Evolutionary conservation across 2,797 vertebrate genomes (phyloP), one percentile per base, ranked within the genome.

Genomic region (Melanotaenia pygmaea): DNA sequence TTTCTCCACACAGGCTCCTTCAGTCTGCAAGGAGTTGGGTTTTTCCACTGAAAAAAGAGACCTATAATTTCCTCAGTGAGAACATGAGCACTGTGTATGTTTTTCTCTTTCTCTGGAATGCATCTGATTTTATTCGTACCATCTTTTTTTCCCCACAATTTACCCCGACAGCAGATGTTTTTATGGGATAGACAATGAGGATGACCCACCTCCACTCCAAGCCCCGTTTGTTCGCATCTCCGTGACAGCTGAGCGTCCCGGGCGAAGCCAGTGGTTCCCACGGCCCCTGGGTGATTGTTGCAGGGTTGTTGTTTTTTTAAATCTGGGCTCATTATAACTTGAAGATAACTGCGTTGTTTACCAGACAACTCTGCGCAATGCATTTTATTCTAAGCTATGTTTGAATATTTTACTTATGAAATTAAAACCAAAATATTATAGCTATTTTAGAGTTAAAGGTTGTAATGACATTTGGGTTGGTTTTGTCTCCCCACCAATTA

Each of bases 171-270:
- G 71, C 76, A 80, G 68, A 79, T 82, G 78, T 85, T 76, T 86
- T 79, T 59, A 45, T 66, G 71, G 57, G 64, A 1, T 62, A 71
- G 54, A 82, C 77, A 83, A 74, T 79, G 24, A 75, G 35, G 40
- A 45, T 60, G 74, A 58, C 30, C 43, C 20, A 13, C n/a, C 50
- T 22, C 32, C 50, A 5, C 82, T 76, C 74, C 81, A 40, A 1
- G 22, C 62, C 69, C 59, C 63, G 75, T 83, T 77, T 88, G 85
- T 90, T 91, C 89, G 85, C 90, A 77, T 74, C 71, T 71, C 79
- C 0, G 84, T 91, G 90, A 77, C 83, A 87, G 80, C 59, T 79
- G 77, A 84, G 79, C 0, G 50, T 70, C 65, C 58, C 45, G 72
- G 64, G 51, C 18, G 26, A 65, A 75, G 70, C 61, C 53, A 18